phyloP scores from a whole-genome alignment of 1,140 invertebrate genomes.

The Macrotrachela quadricornifera region DNA sequence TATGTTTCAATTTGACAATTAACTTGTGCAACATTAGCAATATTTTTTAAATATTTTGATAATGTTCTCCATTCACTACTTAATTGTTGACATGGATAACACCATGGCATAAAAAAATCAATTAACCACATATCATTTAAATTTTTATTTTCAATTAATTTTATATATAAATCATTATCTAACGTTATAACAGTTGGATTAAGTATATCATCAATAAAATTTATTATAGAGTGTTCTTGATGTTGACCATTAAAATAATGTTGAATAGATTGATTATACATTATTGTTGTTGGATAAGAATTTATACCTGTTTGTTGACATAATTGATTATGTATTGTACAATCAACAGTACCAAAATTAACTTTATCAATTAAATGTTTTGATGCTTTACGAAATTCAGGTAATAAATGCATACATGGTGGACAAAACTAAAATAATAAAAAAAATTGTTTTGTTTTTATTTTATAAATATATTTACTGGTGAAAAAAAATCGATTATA shows the following conservation, averaged over 20 bases:
- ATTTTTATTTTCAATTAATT: slow-evolving; percentile 33
- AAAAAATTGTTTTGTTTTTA: background rate
- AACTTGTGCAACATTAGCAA: slow-evolving; percentile 43
- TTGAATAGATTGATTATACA: slow-evolving; percentile 41
- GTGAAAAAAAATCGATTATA: slow-evolving; percentile 58
- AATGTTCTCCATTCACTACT: slow-evolving; percentile 40
- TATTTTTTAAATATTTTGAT: slow-evolving; percentile 32
- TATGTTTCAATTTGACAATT: slow-evolving; percentile 41
- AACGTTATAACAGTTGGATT: slow-evolving; percentile 38
- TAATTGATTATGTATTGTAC: slow-evolving; percentile 29
- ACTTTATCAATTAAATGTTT: slow-evolving; percentile 22
- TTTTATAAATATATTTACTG: slow-evolving; percentile 17
- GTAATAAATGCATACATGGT: slow-evolving; percentile 49
- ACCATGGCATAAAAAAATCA: slow-evolving; percentile 48
- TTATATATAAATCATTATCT: slow-evolving; percentile 35
- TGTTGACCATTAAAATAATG: slow-evolving; percentile 41
- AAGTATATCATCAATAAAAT: slow-evolving; percentile 38
- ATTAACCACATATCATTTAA: slow-evolving; percentile 38
- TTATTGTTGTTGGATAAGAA: slow-evolving; percentile 50
- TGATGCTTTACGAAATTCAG: slow-evolving; percentile 48
- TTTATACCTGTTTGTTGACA: slow-evolving; percentile 41
- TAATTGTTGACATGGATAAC: slow-evolving; percentile 44
- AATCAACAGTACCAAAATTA: slow-evolving; percentile 43
- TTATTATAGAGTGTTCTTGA: slow-evolving; percentile 37
- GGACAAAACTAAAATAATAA: slow-evolving; percentile 41